A percentile compares a stretch with the other conserved stretches of the same genome.
Evolutionary conservation across 1,140 invertebrate species (phyloP).

Genomic region (Maniola jurtina): DNA sequence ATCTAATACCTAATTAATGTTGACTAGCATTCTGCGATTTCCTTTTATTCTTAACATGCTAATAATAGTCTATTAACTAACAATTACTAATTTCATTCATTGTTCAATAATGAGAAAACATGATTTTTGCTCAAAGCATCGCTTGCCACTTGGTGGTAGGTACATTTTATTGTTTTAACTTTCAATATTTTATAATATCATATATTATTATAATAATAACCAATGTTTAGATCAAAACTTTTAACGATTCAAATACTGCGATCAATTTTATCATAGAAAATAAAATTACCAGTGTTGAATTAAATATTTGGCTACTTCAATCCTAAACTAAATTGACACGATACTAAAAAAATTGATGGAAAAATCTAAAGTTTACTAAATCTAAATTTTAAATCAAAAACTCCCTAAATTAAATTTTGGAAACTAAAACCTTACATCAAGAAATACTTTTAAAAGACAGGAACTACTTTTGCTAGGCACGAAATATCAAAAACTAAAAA

Average conservation of each 20-base stretch:
- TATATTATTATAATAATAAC: background rate
- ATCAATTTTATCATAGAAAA: slow-evolving; percentile 5
- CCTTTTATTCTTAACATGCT: slow-evolving; percentile 1
- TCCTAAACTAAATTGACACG: too few species aligned
- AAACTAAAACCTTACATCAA: too few species aligned
- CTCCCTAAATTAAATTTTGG: too few species aligned
- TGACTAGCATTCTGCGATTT: slow-evolving; percentile 21
- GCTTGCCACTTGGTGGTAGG: background rate
- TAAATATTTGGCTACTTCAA: too few species aligned
- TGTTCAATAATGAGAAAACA: background rate
- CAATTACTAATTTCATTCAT: background rate
- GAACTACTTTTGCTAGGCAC: too few species aligned
- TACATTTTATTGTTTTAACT: background rate
- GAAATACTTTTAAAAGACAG: too few species aligned
- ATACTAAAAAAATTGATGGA: too few species aligned
- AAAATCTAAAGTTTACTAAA: too few species aligned
- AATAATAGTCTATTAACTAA: background rate
- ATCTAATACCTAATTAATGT: slow-evolving; percentile 9
- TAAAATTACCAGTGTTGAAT: slow-evolving; percentile 9
- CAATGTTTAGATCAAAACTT: background rate
- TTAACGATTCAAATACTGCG: background rate
- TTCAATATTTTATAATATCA: background rate
- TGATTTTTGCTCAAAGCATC: background rate
- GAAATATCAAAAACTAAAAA: too few species aligned
- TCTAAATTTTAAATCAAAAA: too few species aligned